Percentiles rank a stretch among this genome's conserved stretches.
Evolutionary conservation across 2,797 vertebrate genomes (phyloP).

Genomic region (Basileuterus tristriatus): DNA sequence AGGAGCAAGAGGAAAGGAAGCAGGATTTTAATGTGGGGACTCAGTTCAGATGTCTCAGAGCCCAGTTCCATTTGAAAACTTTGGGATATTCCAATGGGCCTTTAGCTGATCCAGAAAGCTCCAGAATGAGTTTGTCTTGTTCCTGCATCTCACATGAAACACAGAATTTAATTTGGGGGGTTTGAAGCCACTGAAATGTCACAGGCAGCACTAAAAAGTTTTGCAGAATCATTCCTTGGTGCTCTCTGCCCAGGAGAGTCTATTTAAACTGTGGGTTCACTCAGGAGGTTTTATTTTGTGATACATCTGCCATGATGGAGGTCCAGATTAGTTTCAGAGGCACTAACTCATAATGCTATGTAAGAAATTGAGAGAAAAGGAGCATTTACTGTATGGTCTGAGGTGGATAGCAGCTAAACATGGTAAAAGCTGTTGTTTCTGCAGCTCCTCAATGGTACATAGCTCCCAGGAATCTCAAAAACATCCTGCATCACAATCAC

Average conservation of each 20-base stretch:
- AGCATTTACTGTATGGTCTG: neutral
- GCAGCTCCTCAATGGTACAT: neutral
- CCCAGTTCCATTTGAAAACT: neutral
- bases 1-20: neutral
- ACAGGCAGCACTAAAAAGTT: neutral
- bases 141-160: neutral
- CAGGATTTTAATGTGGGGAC: neutral
- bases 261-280: neutral
- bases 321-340: neutral
- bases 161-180: neutral
- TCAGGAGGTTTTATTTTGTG: neutral
- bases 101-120: neutral
- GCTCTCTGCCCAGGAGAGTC: neutral
- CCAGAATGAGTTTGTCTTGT: neutral
- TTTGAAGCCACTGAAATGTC: neutral
- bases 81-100: neutral
- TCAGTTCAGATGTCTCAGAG: neutral
- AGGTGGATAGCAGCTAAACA: neutral
- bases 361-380: neutral
- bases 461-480: neutral
- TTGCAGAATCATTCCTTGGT: neutral
- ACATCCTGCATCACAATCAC: neutral
- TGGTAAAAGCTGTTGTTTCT: neutral
- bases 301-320: neutral
- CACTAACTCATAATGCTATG: fast-evolving